phyloP scores from a whole-genome alignment of 1,140 invertebrate species.

The Diabrotica virgifera region DNA sequence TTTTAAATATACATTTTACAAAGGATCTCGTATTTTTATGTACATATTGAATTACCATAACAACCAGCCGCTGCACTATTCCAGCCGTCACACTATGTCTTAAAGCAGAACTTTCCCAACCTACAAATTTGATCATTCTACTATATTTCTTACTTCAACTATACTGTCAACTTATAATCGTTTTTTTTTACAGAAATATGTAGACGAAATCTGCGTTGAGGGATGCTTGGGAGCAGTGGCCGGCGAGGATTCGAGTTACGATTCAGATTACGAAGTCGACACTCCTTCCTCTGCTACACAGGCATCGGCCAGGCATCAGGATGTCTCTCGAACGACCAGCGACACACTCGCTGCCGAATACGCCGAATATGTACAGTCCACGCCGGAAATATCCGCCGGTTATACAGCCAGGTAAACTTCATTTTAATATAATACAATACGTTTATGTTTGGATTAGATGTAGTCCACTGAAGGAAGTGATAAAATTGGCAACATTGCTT shows the following conservation, averaged over 20 bases:
- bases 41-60: no score
- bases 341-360: conserved; percentile 82
- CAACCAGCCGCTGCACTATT: no score
- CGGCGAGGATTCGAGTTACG: conserved; percentile 81
- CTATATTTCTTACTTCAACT: no score
- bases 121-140: no score
- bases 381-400: conserved; percentile 51
- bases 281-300: conserved; percentile 32
- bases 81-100: no score
- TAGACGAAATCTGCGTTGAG: conserved; percentile 53
- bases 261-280: conserved; percentile 76
- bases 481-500: no score
- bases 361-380: conserved; percentile 71
- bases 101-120: no score
- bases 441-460: no score
- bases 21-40: no score
- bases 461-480: no score
- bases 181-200: conserved; percentile 54
- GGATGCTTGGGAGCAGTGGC: conserved; percentile 53
- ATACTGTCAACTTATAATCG: not conserved
- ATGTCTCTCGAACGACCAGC: conserved; percentile 75
- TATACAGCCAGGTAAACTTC: conserved; percentile 43
- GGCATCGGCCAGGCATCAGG: conserved; percentile 56
- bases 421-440: no score
- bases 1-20: no score